These are phyloP conservation scores for Pseudomyrmex cubaensis DNA, from an alignment of 1,140 invertebrate genomes.

Conservation along the genomic window DNA sequence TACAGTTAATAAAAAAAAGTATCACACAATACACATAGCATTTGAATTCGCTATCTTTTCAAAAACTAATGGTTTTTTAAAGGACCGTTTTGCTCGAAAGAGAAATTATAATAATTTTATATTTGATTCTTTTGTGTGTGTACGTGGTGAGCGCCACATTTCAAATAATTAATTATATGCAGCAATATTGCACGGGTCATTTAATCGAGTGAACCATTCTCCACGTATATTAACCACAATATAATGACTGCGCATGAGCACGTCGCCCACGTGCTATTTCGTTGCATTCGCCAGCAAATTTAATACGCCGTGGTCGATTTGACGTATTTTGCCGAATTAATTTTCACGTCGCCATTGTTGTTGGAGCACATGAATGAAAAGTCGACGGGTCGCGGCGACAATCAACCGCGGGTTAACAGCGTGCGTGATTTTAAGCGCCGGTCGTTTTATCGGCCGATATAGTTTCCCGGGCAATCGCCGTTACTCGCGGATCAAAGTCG, in stretches of 20 bases:
- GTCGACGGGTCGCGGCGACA: slow-evolving; percentile 46
- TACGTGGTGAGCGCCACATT: background rate
- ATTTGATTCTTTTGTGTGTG: too few species aligned
- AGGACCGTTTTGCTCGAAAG: too few species aligned
- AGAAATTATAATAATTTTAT: background rate
- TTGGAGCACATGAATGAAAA: slow-evolving; percentile 45
- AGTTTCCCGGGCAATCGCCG: slow-evolving; percentile 41
- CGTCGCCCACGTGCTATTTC: slow-evolving; percentile 39
- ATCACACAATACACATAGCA: too few species aligned
- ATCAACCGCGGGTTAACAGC: slow-evolving; percentile 30
- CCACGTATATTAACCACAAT: background rate
- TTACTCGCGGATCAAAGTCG: slow-evolving; percentile 15
- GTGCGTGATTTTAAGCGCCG: slow-evolving; percentile 40
- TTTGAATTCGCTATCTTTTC: too few species aligned
- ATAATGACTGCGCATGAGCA: background rate
- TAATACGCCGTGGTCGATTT: slow-evolving; percentile 24
- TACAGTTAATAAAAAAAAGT: too few species aligned
- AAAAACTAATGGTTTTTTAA: too few species aligned
- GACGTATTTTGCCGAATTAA: slow-evolving; percentile 50
- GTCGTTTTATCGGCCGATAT: slow-evolving; percentile 20
- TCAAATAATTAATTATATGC: background rate
- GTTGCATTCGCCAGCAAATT: slow-evolving; percentile 1
- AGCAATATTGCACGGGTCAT: background rate
- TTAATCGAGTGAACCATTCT: background rate
- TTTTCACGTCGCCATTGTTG: slow-evolving; percentile 21